Evolutionary conservation across 2,888 invertebrate genomes (phyloP).

Genomic region (Callimorpha dominula): DNA sequence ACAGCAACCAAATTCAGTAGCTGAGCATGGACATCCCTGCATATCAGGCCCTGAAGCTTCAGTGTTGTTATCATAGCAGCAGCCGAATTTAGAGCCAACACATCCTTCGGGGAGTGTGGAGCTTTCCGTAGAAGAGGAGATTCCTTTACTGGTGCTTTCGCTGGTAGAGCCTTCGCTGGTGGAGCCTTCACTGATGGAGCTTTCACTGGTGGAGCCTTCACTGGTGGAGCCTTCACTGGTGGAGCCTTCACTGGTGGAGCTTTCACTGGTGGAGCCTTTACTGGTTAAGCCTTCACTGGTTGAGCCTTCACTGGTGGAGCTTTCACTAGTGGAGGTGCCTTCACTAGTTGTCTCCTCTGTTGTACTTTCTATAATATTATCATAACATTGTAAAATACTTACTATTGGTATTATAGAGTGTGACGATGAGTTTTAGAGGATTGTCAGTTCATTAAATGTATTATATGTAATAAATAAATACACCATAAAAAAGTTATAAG

Average conservation of each 20-base stretch:
- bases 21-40: constrained; percentile 89
- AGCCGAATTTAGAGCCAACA: constrained; percentile 88
- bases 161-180: neutral
- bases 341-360: constrained; percentile 3
- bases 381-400: neutral
- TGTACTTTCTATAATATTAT: neutral
- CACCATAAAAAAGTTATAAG: neutral
- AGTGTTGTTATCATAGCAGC: constrained; percentile 90
- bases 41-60: constrained; percentile 88
- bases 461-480: neutral
- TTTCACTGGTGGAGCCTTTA: constrained; percentile 5
- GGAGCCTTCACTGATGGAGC: neutral
- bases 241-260: neutral
- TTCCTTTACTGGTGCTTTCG: constrained; percentile 14
- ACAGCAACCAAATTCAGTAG: constrained; percentile 91
- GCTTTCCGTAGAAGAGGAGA: constrained; percentile 23
- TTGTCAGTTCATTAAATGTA: neutral
- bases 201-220: neutral
- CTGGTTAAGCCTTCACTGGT: neutral
- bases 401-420: no score
- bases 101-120: constrained; percentile 73
- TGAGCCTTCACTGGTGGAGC: neutral
- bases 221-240: neutral
- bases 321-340: constrained; percentile 1
- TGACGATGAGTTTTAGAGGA: neutral